Evolutionary conservation across 2,888 invertebrate species (phyloP), one percentile per base, ranked within the genome.

Genomic region (Synergus umbraculus): DNA sequence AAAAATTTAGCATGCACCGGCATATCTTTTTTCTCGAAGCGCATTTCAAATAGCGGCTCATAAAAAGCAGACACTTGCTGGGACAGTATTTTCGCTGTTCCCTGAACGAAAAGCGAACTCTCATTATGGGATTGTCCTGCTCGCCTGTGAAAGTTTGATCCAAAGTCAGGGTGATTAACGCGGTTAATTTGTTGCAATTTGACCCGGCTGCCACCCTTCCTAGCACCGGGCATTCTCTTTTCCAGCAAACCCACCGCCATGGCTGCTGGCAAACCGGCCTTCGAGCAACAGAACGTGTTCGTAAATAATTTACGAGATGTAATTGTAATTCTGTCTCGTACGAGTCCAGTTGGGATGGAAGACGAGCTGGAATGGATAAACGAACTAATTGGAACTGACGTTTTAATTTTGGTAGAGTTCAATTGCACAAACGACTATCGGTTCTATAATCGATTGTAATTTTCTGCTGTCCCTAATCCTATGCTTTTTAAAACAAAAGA

Each of bases 141-240:
- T 76, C 78, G 78, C 65, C 83, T 43, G 86, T 78, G 84, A 89
- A 89, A 88, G 85, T 89, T 82, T 85, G 76, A 87, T 85, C 83
- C 82, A 54, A 82, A 82, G 79, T 80, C 84, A 78, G 83, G 84
- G 88, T 89, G 90, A 90, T 90, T 90, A 90, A 90, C 90, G 88
- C 85, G 88, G 89, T 90, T 90, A 90, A 90, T 90, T 90, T 88
- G 90, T 89, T 89, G 88, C 87, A 90, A 90, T 90, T 90, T 89
- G 85, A 88, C 85, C 87, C 83, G 85, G 82, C 86, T 83, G 83
- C 82, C 84, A 73, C 73, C 54, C 73, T 54, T n/a, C 29, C 73
- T n/a, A 29, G 73, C 41, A 37, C 37, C 37, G 5, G n/a, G 5
- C 79, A 78, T 81, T 66, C 78, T 78, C 78, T 76, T 73, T 73